Base-by-base conservation (phyloP, 2,888 invertebrate genomes). In the Mythimna pallens region DNA sequence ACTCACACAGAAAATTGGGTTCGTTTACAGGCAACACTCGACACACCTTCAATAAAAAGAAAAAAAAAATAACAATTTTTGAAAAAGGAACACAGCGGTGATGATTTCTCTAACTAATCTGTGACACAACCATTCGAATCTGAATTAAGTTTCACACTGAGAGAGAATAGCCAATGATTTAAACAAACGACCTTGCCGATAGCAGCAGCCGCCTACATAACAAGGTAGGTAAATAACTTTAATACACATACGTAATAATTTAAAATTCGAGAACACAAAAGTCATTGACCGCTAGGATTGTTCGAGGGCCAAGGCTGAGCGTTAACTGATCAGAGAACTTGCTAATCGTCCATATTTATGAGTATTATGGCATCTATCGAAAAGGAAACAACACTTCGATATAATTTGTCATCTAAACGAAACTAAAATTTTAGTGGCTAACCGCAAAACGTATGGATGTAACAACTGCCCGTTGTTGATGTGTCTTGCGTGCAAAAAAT, bases 191-290 rank as follows among this genome's bases (percentile, higher is more conserved):
- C 95, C 95, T 95, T 95, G 94, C 80, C 73, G 83, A 92, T 92
- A 89, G 88, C 88, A 90, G 85, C 92, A 90, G 84, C 92, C 94
- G 89, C 94, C 95, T 93, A 95, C 95, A 93, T 92, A 92, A 91
- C 87, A 88, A 85, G 81, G 85, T 89, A 90, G 82, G 88, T 88
- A 93, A 92, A 93, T 86, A 92, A 80, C 63, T 80, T 76, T 80
- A 43, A 43, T 5, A 65, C 69, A 74, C 57, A 82, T 77, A 78
- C 71, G 3, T 34, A 14, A 40, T 59, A 12, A 17, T 65, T 77
- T 87, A 85, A 92, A 91, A 89, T 91, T 88, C 80, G 85, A 89
- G 87, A 90, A 87, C 70, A 86, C 34, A 85, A 86, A 47, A 43
- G 92, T 90, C 91, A 81, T 86, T 90, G 93, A 93, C 93, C 92